Base-by-base conservation (phyloP, 1,140 invertebrate genomes). In the Trachelipus rathkii region DNA sequence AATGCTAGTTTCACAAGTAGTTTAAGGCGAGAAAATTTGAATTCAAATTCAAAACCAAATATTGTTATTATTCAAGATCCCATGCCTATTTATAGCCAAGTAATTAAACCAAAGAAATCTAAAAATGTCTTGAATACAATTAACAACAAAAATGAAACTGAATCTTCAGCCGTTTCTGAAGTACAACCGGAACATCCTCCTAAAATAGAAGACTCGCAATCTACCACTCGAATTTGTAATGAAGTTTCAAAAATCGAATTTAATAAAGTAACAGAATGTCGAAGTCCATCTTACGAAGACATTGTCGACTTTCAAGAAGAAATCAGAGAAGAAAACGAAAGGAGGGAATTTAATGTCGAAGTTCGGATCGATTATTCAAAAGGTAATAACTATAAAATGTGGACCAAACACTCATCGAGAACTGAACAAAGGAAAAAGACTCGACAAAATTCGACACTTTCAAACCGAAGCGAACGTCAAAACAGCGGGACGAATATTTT, bases 341-440 rank as follows among this genome's bases (percentile, higher is more conserved):
- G 0, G 33, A 72, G 77, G 10, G 75, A 81, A 66, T 79, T 77
- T 33, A 81, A 77, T 69, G 78, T 81, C 70, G 80, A 81, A 69
- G 80, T 81, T 13, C 78, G 78, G 33, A 81, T 81, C 60, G 80
- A 81, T 72, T 81, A 81, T 46, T 81, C 80, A 9, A 77, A 77
- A 8, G 80, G 80, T 13, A 81, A 75, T 21, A 81, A 81, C 44
- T 81, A 79, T 60, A 75, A 81, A 50, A 78, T 81, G 78, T 71
- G 76, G 60, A 79, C 78, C 0, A 72, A 75, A 13, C 78, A 79
- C 21, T 33, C 33, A 3, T 33, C 33, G 33, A 53, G 73, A 15
- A 71, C 11, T 13, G 19, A 60, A 24, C 3, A 24, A 5, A 19
- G 1, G 15, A 70, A 46, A 75, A 71, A 10, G 7, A 70, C 11